These are phyloP conservation scores for Oasisia sp. DNA, from an alignment of 2,888 invertebrate species.

Conservation along the genomic window DNA sequence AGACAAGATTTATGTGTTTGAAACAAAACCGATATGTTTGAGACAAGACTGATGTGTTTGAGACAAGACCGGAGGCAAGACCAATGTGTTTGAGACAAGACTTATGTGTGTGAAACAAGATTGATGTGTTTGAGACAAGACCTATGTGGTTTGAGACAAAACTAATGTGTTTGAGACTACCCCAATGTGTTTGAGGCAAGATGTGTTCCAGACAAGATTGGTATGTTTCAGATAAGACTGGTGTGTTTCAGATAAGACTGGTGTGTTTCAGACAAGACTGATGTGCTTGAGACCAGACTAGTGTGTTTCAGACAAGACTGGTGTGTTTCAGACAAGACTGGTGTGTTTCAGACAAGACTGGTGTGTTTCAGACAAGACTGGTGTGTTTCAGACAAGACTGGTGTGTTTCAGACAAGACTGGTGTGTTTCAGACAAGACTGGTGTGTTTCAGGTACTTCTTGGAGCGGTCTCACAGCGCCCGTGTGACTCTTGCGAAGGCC, in stretches of 20 bases:
- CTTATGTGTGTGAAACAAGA: conserved; percentile 40
- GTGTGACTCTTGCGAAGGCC: conserved; percentile 85
- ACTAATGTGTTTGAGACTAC: conserved; percentile 22
- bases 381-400: too few species aligned
- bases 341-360: too few species aligned
- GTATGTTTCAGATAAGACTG: conserved; percentile 17
- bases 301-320: too few species aligned
- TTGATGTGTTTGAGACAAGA: not conserved
- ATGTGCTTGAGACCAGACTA: too few species aligned
- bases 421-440: not conserved
- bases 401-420: too few species aligned
- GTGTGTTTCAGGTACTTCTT: conserved; percentile 72
- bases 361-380: too few species aligned
- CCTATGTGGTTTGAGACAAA: conserved; percentile 41
- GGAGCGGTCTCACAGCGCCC: conserved; percentile 92
- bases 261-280: too few species aligned
- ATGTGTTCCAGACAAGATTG: not conserved
- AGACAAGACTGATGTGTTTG: conserved; percentile 41
- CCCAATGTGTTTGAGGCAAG: too few species aligned
- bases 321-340: too few species aligned
- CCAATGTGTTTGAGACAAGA: conserved; percentile 42
- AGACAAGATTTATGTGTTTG: conserved; percentile 19
- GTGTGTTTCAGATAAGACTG: conserved; percentile 42
- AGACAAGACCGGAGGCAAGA: not conserved
- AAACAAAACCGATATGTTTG: conserved; percentile 20